A percentile compares a stretch with the other conserved stretches of the same genome.
These are phyloP conservation scores for Drosophila birchii DNA, from an alignment of 2,888 invertebrate genomes.

Conservation along the genomic window DNA sequence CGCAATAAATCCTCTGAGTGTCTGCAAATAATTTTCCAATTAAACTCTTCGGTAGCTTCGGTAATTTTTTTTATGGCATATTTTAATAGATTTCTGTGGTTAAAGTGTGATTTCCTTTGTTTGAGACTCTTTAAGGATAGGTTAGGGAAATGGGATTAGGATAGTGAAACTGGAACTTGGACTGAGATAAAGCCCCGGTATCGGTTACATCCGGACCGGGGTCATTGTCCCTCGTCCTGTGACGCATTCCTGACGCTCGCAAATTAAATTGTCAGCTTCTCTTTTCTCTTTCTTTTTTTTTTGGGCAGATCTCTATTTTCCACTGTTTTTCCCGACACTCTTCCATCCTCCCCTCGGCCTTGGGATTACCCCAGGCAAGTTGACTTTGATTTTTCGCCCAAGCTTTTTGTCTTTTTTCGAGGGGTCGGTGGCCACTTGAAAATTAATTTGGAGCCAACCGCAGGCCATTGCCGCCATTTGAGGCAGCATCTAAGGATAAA, in stretches of 20 bases:
- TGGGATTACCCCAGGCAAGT: conserved; percentile 1
- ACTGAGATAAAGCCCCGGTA: conserved; percentile 5
- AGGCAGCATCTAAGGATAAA: conserved; percentile 2
- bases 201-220: conserved; percentile 24
- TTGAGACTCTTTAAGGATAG: conserved; percentile 1
- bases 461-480: conserved; percentile 55
- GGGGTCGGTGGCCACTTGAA: conserved; percentile 52
- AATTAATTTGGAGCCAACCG: conserved; percentile 68
- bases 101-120: conserved; percentile 2
- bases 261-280: conserved; percentile 43
- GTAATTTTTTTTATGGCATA: background rate
- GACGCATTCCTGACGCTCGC: conserved; percentile 8
- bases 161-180: background rate
- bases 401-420: conserved; percentile 19
- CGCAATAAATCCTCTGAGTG: background rate
- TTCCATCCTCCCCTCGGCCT: background rate
- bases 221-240: conserved; percentile 21
- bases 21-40: conserved; percentile 32
- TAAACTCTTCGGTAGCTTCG: conserved; percentile 10
- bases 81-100: conserved; percentile 10
- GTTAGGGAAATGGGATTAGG: background rate
- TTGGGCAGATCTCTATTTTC: background rate
- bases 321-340: background rate
- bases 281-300: background rate
- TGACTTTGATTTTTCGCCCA: conserved; percentile 32